These are phyloP conservation scores for Coelinius sp. DNA, from an alignment of 2,888 invertebrate genomes.

Conservation along the genomic window DNA sequence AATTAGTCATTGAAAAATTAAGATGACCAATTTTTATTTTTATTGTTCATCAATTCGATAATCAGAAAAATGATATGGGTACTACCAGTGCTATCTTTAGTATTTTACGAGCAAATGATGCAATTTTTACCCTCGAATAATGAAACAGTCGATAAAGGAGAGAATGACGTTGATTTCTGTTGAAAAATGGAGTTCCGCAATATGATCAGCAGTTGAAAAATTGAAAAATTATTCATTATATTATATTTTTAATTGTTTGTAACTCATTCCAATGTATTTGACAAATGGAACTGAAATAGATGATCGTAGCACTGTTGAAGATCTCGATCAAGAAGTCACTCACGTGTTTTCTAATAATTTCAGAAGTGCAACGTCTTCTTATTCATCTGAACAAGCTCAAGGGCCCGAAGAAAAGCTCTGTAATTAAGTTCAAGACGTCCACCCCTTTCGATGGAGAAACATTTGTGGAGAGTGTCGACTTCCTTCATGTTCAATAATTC, in stretches of 20 bases:
- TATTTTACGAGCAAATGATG: background rate
- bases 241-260: too few species aligned
- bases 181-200: background rate
- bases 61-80: background rate
- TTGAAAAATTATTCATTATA: too few species aligned
- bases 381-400: constrained; percentile 75
- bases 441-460: constrained; percentile 80
- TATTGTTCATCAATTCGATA: background rate
- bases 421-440: constrained; percentile 80
- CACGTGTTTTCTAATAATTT: constrained; percentile 15
- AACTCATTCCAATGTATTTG: too few species aligned
- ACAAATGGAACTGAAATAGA: too few species aligned
- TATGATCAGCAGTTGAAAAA: too few species aligned
- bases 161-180: background rate
- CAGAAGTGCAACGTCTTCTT: constrained; percentile 51
- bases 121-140: background rate
- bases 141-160: background rate
- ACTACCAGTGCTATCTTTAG: background rate
- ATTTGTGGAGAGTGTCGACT: constrained; percentile 80
- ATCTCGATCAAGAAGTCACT: background rate
- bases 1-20: too few species aligned
- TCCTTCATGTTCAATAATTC: constrained; percentile 78
- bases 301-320: background rate
- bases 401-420: constrained; percentile 78
- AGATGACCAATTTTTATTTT: too few species aligned